Percentiles rank a stretch among this genome's conserved stretches.
Evolutionary conservation across 2,888 invertebrate genomes (phyloP).

Genomic region (Brachyptera risi): DNA sequence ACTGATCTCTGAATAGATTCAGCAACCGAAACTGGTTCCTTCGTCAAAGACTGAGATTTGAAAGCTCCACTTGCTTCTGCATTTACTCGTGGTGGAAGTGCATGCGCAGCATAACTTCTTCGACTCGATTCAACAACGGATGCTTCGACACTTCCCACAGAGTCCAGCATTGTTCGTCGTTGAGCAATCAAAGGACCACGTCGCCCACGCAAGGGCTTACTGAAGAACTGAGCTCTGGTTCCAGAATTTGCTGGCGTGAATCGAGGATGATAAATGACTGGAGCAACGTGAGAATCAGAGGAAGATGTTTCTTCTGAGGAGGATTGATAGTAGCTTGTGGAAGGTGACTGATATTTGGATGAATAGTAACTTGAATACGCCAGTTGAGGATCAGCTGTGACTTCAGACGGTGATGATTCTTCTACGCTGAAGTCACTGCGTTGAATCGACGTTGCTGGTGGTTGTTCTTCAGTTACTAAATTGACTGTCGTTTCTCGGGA

Average conservation of each 20-base stretch:
- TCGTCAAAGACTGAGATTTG: neutral
- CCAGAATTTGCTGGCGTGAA: constrained; percentile 34
- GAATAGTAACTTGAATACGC: no score
- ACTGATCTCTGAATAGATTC: constrained; percentile 16
- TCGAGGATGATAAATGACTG: constrained; percentile 34
- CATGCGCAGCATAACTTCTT: neutral
- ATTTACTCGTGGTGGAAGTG: neutral
- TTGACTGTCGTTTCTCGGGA: neutral
- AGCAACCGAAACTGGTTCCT: constrained; percentile 8
- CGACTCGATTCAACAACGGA: constrained; percentile 46
- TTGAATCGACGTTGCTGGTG: constrained; percentile 32
- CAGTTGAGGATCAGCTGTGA: constrained; percentile 3
- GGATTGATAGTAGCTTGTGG: neutral
- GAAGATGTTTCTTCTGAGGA: constrained; percentile 8
- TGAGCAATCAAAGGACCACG: constrained; percentile 31
- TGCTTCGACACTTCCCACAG: constrained; percentile 47
- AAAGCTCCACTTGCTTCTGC: neutral
- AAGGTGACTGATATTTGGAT: neutral
- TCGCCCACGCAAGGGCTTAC: constrained; percentile 31
- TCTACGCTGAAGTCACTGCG: constrained; percentile 37
- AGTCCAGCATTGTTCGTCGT: constrained; percentile 51
- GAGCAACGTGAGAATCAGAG: constrained; percentile 23
- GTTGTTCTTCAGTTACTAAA: constrained; percentile 30
- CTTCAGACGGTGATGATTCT: constrained; percentile 32
- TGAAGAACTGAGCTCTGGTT: constrained; percentile 34